These are phyloP conservation scores for Abscondita cerata DNA, from an alignment of 2,888 invertebrate genomes.

Conservation along the genomic window DNA sequence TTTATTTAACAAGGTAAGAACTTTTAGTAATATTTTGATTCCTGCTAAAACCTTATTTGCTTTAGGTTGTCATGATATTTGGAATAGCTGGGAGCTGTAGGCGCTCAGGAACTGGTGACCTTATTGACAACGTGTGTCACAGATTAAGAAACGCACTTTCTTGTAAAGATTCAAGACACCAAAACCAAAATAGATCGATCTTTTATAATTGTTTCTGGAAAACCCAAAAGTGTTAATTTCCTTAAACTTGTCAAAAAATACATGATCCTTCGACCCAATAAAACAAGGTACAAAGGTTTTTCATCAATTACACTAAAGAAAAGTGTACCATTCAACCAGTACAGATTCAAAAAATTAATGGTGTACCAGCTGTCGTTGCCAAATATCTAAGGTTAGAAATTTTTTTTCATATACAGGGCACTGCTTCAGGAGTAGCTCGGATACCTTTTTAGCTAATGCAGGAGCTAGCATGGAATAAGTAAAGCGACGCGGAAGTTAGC, in stretches of 20 bases:
- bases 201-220: conserved; percentile 2
- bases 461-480: not conserved
- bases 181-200: conserved; percentile 1
- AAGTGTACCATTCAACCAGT: not conserved
- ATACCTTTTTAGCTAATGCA: not conserved
- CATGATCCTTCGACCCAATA: not conserved
- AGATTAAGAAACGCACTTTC: conserved; percentile 1
- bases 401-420: not conserved
- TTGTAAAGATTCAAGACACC: conserved; percentile 2
- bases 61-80: not conserved
- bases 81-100: not conserved
- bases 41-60: not conserved
- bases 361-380: not conserved
- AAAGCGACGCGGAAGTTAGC: not conserved
- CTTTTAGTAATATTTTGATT: not conserved
- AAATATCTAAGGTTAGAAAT: not conserved
- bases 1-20: too few relatives aligned
- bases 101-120: not conserved
- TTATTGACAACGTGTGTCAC: conserved; percentile 5
- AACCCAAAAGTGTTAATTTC: not conserved
- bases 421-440: not conserved
- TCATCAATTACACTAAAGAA: not conserved
- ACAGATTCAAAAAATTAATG: not conserved
- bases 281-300: not conserved
- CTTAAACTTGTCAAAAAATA: not conserved